Evolutionary conservation across 2,888 invertebrate genomes (phyloP).

Genomic region (Metopia argyrocephala): DNA sequence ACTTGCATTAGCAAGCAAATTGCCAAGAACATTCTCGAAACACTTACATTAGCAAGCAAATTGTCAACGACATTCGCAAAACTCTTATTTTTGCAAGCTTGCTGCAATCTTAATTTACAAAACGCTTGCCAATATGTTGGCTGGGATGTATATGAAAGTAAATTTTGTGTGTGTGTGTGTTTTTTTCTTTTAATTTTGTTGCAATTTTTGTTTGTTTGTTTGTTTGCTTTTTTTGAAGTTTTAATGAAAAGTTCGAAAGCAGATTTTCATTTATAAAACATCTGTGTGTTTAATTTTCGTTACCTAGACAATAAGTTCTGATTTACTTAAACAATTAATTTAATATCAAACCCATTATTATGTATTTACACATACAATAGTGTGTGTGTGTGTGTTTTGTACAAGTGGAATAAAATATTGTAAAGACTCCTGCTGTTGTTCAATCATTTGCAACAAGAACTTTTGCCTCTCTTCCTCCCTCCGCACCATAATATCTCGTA

Average conservation of each 20-base stretch:
- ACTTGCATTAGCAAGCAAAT: too few species aligned
- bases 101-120: too few species aligned
- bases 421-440: conserved; percentile 35
- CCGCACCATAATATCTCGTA: background rate
- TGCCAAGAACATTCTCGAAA: too few species aligned
- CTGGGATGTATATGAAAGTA: too few species aligned
- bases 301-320: conserved; percentile 33
- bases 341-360: conserved; percentile 52
- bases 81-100: too few species aligned
- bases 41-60: background rate
- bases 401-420: conserved; percentile 25
- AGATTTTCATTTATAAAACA: conserved; percentile 54
- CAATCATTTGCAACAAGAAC: background rate
- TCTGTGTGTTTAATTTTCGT: conserved; percentile 61
- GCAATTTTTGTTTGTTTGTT: conserved; percentile 31
- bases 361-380: conserved; percentile 29
- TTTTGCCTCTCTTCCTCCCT: background rate
- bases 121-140: too few species aligned
- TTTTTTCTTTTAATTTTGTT: conserved; percentile 2
- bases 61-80: too few species aligned
- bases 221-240: too few species aligned
- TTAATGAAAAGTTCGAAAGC: conserved; percentile 58
- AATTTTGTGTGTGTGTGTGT: conserved; percentile 8
- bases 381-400: too few species aligned
- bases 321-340: conserved; percentile 60